Conservation (phyloP, 2,888 invertebrate genomes). For the Orthosia incerta region DNA sequence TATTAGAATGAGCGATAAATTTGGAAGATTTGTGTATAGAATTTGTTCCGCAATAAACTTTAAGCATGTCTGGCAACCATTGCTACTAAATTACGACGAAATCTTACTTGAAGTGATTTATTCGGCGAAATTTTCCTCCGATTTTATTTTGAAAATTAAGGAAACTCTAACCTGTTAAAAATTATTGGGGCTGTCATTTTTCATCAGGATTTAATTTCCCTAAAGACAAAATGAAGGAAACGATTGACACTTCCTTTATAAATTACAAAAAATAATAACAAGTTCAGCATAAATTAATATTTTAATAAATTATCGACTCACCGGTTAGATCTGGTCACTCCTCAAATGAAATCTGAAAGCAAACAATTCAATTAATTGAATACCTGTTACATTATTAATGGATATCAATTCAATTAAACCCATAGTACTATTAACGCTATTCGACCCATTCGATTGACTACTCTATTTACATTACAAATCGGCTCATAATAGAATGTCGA, state of each 20-base stretch:
- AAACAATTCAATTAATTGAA: conserved; percentile 38
- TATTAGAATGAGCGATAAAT: too few species aligned
- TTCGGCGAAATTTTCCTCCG: too few species aligned
- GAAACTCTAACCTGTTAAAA: too few species aligned
- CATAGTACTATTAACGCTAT: background rate
- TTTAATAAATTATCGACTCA: conserved; percentile 38
- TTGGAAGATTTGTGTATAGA: too few species aligned
- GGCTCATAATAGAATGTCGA: background rate
- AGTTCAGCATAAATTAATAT: too few species aligned
- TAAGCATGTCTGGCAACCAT: too few species aligned
- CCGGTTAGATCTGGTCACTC: conserved; percentile 44
- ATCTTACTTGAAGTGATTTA: too few species aligned
- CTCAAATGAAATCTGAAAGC: conserved; percentile 54
- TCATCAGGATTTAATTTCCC: conserved; percentile 35
- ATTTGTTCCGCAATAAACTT: too few species aligned
- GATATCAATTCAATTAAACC: conserved; percentile 1
- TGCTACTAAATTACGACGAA: too few species aligned
- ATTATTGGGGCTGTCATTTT: background rate
- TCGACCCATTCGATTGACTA: background rate
- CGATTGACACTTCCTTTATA: background rate
- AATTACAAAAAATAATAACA: too few species aligned
- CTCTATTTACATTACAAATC: background rate
- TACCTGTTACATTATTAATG: background rate
- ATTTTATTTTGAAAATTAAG: too few species aligned
- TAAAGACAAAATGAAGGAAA: conserved; percentile 1